A percentile compares a stretch with the other conserved stretches of the same genome.
Conservation (phyloP, 2,888 invertebrate species). For the Agapostemon virescens region DNA sequence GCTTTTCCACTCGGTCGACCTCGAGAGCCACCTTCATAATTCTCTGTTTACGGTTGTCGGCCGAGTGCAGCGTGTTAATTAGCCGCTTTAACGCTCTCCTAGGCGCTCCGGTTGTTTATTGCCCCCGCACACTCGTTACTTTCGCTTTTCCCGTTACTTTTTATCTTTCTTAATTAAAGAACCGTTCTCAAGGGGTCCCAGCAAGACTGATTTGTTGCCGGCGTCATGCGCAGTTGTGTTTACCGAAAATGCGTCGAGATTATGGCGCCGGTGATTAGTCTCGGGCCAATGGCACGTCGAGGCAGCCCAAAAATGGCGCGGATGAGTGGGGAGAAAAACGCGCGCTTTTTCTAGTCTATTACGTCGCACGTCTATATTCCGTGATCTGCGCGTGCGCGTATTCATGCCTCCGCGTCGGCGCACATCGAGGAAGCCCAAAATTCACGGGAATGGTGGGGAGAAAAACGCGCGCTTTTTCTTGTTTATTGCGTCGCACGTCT, state of each 20-base stretch:
- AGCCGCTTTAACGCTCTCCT: constrained; percentile 5
- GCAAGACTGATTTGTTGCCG: not conserved
- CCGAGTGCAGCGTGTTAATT: constrained; percentile 28
- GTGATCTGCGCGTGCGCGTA: no score
- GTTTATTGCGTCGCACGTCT: no score
- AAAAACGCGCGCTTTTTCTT: no score
- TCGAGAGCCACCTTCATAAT: constrained; percentile 29
- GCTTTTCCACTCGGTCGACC: constrained; percentile 11
- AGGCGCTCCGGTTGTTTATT: not conserved
- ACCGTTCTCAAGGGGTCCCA: not conserved
- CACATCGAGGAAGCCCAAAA: not conserved
- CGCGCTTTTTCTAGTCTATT: no score
- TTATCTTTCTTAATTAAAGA: constrained; percentile 17
- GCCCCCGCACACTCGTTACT: not conserved
- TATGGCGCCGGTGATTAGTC: not conserved
- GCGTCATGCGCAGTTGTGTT: not conserved
- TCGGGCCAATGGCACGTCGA: not conserved
- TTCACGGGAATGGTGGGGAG: not conserved
- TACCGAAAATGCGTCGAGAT: not conserved
- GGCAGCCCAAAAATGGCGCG: not conserved
- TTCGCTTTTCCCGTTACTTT: not conserved
- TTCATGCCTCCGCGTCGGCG: no score
- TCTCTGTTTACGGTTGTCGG: constrained; percentile 6
- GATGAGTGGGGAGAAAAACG: not conserved
- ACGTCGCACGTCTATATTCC: no score